These are phyloP conservation scores for human DNA, from an alignment of 2,113 vertebrate genomes.

Conservation along the genomic window GRCh38 chr15:59445001-59445500, in stretches of 20 bases:
- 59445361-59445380: conserved; percentile 72
- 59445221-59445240: neutral
- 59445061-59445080: neutral
- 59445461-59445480: conserved; percentile 30
- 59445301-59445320: conserved; percentile 69
- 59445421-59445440: conserved; percentile 61
- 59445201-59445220: neutral
- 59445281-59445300: conserved; percentile 23
- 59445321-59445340: conserved; percentile 67
- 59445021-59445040: neutral
- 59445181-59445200: neutral
- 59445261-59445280: conserved; percentile 17
- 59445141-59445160: neutral
- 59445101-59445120: neutral
- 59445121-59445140: neutral
- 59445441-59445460: conserved; percentile 61
- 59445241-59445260: neutral
- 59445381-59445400: conserved; percentile 73
- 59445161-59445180: neutral
- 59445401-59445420: conserved; percentile 51
- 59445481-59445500: conserved; percentile 60
- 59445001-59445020: neutral
- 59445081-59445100: neutral
- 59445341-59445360: conserved; percentile 69
- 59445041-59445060: neutral